These are phyloP conservation scores for Pogona vitticeps DNA, from an alignment of 2,113 vertebrate genomes.

Conservation along the genomic window DNA sequence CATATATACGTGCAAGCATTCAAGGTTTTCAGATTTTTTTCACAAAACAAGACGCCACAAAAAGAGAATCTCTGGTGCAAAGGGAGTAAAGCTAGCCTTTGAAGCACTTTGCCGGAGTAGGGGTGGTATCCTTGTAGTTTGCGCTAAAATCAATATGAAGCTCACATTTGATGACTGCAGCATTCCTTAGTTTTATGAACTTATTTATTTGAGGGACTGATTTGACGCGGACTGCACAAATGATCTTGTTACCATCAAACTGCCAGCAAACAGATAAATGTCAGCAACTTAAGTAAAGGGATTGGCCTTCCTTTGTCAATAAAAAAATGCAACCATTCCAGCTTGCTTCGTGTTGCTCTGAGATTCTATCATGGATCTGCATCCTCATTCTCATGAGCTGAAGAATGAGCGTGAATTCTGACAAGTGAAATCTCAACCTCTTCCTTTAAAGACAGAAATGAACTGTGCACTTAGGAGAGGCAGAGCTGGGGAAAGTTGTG, in stretches of 20 bases:
- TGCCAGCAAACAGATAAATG: background rate
- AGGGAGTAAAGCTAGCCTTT: background rate
- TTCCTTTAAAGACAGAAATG: background rate
- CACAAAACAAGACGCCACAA: no score
- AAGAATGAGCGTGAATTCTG: background rate
- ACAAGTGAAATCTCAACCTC: background rate
- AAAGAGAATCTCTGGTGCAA: background rate
- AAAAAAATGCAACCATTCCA: background rate
- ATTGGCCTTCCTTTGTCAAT: background rate
- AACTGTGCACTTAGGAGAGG: no score
- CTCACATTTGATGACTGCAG: conserved; percentile 2
- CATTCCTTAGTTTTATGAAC: background rate
- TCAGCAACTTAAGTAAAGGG: background rate
- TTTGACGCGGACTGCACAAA: conserved; percentile 1
- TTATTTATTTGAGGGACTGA: conserved; percentile 14
- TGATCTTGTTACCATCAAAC: background rate
- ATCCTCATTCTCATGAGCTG: background rate
- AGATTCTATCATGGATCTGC: background rate
- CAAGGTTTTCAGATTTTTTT: no score
- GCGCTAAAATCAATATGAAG: background rate
- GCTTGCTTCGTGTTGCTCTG: background rate
- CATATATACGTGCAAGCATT: no score
- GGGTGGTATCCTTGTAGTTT: background rate
- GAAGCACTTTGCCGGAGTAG: background rate
- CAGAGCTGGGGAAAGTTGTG: no score